Conservation (phyloP, 2,113 vertebrate species). For the Arizona elegans region DNA sequence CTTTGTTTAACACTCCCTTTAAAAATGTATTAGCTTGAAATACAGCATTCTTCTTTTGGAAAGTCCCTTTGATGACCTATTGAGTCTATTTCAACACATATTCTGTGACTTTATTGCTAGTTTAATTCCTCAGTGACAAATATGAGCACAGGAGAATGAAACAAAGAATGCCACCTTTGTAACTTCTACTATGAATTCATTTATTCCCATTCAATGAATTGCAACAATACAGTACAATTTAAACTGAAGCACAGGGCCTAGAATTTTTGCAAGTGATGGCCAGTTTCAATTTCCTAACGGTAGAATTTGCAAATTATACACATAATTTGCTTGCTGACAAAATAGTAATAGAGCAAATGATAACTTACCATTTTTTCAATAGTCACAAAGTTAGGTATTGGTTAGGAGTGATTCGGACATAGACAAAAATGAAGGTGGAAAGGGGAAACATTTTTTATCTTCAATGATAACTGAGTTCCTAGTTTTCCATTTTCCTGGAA, state of each 20-base stretch:
- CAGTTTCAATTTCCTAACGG: constrained; percentile 57
- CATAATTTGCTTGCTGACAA: constrained; percentile 45
- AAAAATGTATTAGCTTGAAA: background rate
- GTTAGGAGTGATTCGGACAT: constrained; percentile 20
- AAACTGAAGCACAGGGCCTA: constrained; percentile 13
- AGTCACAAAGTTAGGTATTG: constrained; percentile 1
- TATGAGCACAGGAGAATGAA: background rate
- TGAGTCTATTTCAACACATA: background rate
- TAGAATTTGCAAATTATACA: constrained; percentile 56
- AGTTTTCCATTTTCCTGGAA: constrained; percentile 39
- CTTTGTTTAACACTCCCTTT: background rate
- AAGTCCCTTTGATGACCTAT: background rate
- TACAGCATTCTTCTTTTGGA: background rate
- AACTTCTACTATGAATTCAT: constrained; percentile 17
- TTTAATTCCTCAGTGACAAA: background rate
- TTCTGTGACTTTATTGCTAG: background rate
- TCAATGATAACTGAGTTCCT: constrained; percentile 33
- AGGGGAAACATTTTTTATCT: constrained; percentile 31
- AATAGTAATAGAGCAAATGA: constrained; percentile 60
- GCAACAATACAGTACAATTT: constrained; percentile 2
- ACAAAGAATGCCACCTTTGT: background rate
- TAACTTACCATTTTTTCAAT: constrained; percentile 44
- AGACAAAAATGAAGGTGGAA: constrained; percentile 34
- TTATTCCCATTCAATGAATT: background rate
- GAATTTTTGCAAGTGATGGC: constrained; percentile 33